Conservation (phyloP, 2,113 vertebrate genomes). For the Equus przewalskii region DNA sequence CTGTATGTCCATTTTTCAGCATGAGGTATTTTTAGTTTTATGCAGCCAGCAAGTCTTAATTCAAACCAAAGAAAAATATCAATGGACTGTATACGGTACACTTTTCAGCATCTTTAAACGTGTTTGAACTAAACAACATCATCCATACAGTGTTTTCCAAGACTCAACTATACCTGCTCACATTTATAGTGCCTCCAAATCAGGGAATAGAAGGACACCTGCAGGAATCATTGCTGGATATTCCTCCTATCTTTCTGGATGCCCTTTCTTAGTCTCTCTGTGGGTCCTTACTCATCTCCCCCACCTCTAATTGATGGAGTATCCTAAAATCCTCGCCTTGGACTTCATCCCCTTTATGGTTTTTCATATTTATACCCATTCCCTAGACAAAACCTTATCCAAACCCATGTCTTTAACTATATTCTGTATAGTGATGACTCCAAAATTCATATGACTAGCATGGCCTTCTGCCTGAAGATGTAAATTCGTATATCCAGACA, state of each 20-base stretch:
- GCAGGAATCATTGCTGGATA: accelerated
- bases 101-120: constrained; percentile 56
- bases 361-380: not conserved
- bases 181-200: not conserved
- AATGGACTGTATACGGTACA: constrained; percentile 13
- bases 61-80: constrained; percentile 69
- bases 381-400: not conserved
- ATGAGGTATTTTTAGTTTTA: constrained; percentile 76
- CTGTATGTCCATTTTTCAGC: constrained; percentile 69
- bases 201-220: not conserved
- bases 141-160: not conserved
- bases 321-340: not conserved
- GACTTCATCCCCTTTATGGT: not conserved
- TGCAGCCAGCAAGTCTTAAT: constrained; percentile 56
- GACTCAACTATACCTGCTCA: not conserved
- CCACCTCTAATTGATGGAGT: not conserved
- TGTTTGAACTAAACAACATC: constrained; percentile 18
- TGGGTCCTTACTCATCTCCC: not conserved
- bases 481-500: not conserved
- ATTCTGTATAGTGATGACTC: not conserved
- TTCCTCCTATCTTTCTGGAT: not conserved
- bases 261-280: not conserved
- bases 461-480: not conserved
- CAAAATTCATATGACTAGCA: not conserved
- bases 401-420: not conserved